Percentiles rank a stretch among this genome's conserved stretches.
Conservation (phyloP, 2,113 vertebrate species). For the Leucoraja erinaceus region DNA sequence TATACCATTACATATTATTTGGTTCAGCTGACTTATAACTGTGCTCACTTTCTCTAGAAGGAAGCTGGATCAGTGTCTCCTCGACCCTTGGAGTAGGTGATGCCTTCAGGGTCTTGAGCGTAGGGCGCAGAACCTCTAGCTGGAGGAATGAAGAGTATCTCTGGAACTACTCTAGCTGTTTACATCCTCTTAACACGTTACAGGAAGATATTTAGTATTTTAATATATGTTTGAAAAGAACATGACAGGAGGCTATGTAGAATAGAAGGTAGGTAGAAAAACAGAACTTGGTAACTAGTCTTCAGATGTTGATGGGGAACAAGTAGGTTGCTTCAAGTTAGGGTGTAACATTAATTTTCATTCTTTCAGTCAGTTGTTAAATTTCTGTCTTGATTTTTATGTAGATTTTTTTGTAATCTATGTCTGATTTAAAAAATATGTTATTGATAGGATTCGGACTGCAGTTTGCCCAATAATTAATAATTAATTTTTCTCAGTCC, state of each 20-base stretch:
- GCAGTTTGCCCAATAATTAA: not conserved
- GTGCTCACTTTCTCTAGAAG: conserved; percentile 26
- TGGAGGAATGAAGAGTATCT: conserved; percentile 30
- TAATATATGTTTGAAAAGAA: conserved; percentile 5
- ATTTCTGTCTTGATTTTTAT: not conserved
- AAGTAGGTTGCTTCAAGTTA: conserved; percentile 14
- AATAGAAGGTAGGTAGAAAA: conserved; percentile 27
- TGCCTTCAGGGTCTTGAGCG: conserved; percentile 17
- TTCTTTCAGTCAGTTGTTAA: not conserved
- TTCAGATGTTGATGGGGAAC: conserved; percentile 13
- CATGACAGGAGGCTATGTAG: conserved; percentile 29
- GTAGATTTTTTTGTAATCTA: not conserved
- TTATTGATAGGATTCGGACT: not conserved
- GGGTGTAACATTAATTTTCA: not conserved
- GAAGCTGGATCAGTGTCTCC: conserved; percentile 27
- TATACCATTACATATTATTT: not conserved
- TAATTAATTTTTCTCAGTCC: conserved; percentile 57
- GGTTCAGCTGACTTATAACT: conserved; percentile 18
- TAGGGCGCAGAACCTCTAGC: conserved; percentile 16
- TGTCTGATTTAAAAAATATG: not conserved
- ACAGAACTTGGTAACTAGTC: not conserved
- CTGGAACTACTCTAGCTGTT: conserved; percentile 30
- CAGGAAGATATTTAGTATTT: conserved; percentile 36
- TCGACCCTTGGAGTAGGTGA: conserved; percentile 20
- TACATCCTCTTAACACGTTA: not conserved